Percentiles rank a stretch among this genome's conserved stretches.
Evolutionary conservation across 2,888 invertebrate genomes (phyloP).

Genomic region (Orgyia antiqua): DNA sequence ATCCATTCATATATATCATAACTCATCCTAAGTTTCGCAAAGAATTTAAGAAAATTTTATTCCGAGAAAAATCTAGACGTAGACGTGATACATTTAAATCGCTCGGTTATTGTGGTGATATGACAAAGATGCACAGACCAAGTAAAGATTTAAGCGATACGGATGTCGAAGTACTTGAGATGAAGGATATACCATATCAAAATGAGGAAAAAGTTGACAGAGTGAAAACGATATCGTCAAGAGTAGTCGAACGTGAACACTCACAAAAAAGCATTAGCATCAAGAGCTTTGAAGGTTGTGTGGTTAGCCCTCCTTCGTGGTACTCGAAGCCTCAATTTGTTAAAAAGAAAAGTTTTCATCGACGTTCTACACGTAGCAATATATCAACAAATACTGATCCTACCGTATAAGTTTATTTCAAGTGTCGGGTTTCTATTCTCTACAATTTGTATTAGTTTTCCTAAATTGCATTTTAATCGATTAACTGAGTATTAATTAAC

Average conservation of each 20-base stretch:
- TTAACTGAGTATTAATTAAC: no score
- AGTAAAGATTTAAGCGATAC: slow-evolving; percentile 67
- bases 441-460: no score
- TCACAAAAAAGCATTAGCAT: slow-evolving; percentile 56
- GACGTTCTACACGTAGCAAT: slow-evolving; percentile 52
- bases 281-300: slow-evolving; percentile 54
- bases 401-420: slow-evolving; percentile 18
- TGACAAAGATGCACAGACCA: slow-evolving; percentile 45
- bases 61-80: slow-evolving; percentile 54
- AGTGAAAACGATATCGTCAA: slow-evolving; percentile 53
- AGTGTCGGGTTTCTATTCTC: no score
- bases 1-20: slow-evolving; percentile 88
- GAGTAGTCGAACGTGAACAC: slow-evolving; percentile 45
- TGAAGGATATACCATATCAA: slow-evolving; percentile 67
- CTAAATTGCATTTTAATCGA: no score
- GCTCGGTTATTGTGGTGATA: slow-evolving; percentile 48
- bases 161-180: slow-evolving; percentile 74
- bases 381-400: slow-evolving; percentile 40
- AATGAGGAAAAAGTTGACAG: slow-evolving; percentile 28
- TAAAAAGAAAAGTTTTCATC: slow-evolving; percentile 66
- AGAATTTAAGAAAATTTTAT: slow-evolving; percentile 74
- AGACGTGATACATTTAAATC: slow-evolving; percentile 59
- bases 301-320: slow-evolving; percentile 72
- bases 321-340: slow-evolving; percentile 72
- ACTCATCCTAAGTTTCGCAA: slow-evolving; percentile 87